Percentiles rank a stretch among this genome's conserved stretches.
Evolutionary conservation across 2,113 vertebrate species (phyloP).

Genomic region (Oxyruncus cristatus): DNA sequence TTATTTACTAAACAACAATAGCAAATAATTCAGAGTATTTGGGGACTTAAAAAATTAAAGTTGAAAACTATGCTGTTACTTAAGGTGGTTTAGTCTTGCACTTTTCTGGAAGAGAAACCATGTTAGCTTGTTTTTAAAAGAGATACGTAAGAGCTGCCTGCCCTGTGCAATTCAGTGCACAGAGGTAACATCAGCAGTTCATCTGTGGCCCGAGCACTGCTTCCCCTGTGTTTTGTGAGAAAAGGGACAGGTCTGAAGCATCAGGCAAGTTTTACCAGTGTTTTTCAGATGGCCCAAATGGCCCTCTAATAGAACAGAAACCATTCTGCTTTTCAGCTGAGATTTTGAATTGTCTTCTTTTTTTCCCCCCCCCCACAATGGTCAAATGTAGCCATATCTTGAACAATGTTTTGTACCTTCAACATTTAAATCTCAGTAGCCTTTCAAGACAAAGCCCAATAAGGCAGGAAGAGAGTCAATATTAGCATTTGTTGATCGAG

Average conservation of each 20-base stretch:
- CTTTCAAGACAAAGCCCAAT: neutral
- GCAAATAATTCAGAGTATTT: neutral
- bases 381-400: neutral
- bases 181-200: neutral
- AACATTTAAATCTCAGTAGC: neutral
- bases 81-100: neutral
- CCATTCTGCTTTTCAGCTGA: neutral
- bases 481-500: neutral
- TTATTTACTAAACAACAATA: neutral
- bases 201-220: neutral
- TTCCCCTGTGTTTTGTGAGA: neutral
- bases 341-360: neutral
- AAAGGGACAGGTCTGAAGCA: neutral
- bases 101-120: neutral
- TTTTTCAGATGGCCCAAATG: neutral
- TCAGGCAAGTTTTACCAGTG: neutral
- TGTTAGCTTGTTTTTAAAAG: neutral
- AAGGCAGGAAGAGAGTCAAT: neutral
- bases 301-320: neutral
- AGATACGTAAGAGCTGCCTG: neutral
- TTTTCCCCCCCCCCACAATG: neutral
- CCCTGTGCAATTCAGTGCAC: neutral
- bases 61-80: neutral
- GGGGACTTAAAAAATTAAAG: neutral
- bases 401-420: neutral